Evolutionary conservation across 2,888 invertebrate species (phyloP).

Genomic region (Callyntrura sp.): DNA sequence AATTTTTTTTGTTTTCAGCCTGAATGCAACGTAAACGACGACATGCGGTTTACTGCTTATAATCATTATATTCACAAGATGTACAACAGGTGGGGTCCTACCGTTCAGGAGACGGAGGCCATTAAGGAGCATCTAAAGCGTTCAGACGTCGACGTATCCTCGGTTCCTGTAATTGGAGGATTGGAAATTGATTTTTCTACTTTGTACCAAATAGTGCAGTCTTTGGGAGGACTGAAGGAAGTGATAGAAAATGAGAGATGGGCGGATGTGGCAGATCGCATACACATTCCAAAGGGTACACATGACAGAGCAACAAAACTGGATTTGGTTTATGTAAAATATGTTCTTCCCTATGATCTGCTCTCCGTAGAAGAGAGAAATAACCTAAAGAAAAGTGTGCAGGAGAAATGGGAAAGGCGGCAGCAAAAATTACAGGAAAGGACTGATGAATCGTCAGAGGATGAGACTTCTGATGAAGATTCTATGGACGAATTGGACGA

Average conservation of each 20-base stretch:
- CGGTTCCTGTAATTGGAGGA: constrained; percentile 89
- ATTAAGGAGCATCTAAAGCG: constrained; percentile 87
- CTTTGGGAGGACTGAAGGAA: constrained; percentile 93
- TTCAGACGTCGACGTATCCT: constrained; percentile 79
- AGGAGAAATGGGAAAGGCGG: constrained; percentile 90
- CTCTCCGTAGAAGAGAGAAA: constrained; percentile 92
- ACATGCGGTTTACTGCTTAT: constrained; percentile 94
- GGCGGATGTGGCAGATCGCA: constrained; percentile 94
- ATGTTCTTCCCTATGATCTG: constrained; percentile 95
- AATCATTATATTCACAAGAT: constrained; percentile 96
- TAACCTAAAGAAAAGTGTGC: constrained; percentile 90
- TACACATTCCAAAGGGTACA: constrained; percentile 92
- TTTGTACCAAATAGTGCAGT: constrained; percentile 93
- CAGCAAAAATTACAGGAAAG: constrained; percentile 86
- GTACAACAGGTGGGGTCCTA: constrained; percentile 95
- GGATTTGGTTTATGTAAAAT: constrained; percentile 96
- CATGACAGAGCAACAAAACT: constrained; percentile 93
- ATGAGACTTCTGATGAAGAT: constrained; percentile 85
- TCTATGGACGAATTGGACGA: constrained; percentile 88
- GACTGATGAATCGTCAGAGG: constrained; percentile 85
- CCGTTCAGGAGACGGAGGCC: constrained; percentile 93
- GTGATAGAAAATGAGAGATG: constrained; percentile 96
- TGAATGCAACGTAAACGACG: constrained; percentile 93
- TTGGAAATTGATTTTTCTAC: constrained; percentile 96
- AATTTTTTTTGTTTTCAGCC: constrained; percentile 86